Percentiles rank a stretch among this genome's conserved stretches.
Evolutionary conservation across 2,797 vertebrate genomes (phyloP).

Genomic region (Sebastiscus tertius): DNA sequence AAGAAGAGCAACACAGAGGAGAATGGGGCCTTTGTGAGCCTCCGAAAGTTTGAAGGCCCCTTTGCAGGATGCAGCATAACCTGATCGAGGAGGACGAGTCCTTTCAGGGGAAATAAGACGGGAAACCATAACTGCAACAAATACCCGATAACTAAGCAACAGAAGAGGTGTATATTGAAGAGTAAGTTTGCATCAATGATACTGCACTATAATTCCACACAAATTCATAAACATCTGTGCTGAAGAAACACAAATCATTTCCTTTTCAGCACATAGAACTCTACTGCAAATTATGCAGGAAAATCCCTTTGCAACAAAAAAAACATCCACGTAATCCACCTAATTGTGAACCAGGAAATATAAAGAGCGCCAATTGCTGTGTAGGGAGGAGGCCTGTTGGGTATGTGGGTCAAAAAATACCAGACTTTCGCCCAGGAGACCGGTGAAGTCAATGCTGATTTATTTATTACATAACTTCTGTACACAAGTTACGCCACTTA

Average conservation of each 20-base stretch:
- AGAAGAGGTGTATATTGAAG: background rate
- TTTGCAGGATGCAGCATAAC: conserved; percentile 69
- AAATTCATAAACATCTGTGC: background rate
- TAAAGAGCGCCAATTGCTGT: too few relatives aligned
- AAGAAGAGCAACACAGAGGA: conserved; percentile 82
- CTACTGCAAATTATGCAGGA: background rate
- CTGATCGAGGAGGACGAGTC: conserved; percentile 44
- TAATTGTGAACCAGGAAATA: too few relatives aligned
- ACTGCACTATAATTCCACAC: background rate
- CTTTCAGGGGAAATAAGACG: conserved; percentile 16
- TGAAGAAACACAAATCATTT: conserved; percentile 9
- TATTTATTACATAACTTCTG: too few relatives aligned
- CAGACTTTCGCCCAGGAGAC: too few relatives aligned
- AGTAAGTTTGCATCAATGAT: conserved; percentile 1
- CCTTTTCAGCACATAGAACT: background rate
- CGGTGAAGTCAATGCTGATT: too few relatives aligned
- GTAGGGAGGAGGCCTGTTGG: too few relatives aligned
- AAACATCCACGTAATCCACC: background rate
- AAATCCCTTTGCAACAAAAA: background rate
- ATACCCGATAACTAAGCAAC: background rate
- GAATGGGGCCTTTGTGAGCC: conserved; percentile 79
- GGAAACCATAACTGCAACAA: conserved; percentile 39
- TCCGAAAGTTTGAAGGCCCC: conserved; percentile 63
- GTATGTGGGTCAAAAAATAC: too few relatives aligned
- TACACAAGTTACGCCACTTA: too few relatives aligned